These are phyloP conservation scores for Atta texana DNA, from an alignment of 1,140 invertebrate genomes.

Conservation along the genomic window DNA sequence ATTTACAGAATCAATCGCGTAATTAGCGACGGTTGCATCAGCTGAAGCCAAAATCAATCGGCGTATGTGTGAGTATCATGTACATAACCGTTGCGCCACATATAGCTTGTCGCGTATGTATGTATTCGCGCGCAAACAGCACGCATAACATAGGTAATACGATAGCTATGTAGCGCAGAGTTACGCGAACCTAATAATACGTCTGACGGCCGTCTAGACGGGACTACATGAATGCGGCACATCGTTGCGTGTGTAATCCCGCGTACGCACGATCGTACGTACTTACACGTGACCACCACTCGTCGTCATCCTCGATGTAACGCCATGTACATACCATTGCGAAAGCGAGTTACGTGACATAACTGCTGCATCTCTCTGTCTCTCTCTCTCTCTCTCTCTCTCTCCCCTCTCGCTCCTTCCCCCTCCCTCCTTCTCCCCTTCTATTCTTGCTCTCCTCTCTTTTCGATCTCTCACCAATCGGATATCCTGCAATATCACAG, in stretches of 20 bases:
- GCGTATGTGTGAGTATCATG: background rate
- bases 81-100: background rate
- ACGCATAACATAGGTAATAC: slow-evolving; percentile 71
- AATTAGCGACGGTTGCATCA: slow-evolving; percentile 82
- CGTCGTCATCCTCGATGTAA: slow-evolving; percentile 40
- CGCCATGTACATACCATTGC: slow-evolving; percentile 18
- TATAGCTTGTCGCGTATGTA: slow-evolving; percentile 13
- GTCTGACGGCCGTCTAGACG: slow-evolving; percentile 84
- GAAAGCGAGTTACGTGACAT: slow-evolving; percentile 37
- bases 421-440: background rate
- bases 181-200: slow-evolving; percentile 84
- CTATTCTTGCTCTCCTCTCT: too few species aligned
- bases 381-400: background rate
- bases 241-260: slow-evolving; percentile 67
- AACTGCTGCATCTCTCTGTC: slow-evolving; percentile 38
- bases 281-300: slow-evolving; percentile 54
- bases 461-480: slow-evolving; percentile 25
- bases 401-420: background rate
- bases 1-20: slow-evolving; percentile 75
- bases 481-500: slow-evolving; percentile 38
- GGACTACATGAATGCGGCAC: slow-evolving; percentile 76
- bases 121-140: slow-evolving; percentile 18
- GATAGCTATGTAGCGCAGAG: slow-evolving; percentile 78
- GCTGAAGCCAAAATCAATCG: slow-evolving; percentile 73
- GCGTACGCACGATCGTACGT: slow-evolving; percentile 53